Evolutionary conservation across 2,113 vertebrate genomes (phyloP).

Genomic region (Dinomys branickii): DNA sequence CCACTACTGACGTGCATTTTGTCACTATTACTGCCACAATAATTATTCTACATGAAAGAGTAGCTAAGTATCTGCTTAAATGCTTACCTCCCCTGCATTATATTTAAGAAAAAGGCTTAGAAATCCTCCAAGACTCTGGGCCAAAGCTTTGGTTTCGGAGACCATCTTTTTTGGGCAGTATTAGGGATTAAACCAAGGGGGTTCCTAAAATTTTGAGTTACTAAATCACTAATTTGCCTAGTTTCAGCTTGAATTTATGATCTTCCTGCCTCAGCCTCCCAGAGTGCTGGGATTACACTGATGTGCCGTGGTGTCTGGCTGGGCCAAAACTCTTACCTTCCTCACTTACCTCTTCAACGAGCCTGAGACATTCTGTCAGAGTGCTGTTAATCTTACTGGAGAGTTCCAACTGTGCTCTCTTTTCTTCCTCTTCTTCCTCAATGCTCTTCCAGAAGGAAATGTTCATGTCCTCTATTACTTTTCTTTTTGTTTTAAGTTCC

Average conservation of each 20-base stretch:
- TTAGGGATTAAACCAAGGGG: neutral
- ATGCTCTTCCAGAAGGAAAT: conserved; percentile 85
- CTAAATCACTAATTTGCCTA: neutral
- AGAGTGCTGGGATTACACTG: neutral
- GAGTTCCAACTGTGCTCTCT: conserved; percentile 85
- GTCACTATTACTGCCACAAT: neutral
- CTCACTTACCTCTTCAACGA: conserved; percentile 88
- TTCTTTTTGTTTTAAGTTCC: conserved; percentile 81
- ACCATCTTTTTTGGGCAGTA: neutral
- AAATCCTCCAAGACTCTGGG: neutral
- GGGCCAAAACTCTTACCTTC: neutral
- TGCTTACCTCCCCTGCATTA: neutral
- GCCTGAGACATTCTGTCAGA: conserved; percentile 89
- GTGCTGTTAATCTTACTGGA: conserved; percentile 85
- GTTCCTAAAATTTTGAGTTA: neutral
- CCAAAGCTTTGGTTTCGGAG: neutral
- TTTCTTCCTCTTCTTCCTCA: conserved; percentile 87
- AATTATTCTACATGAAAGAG: neutral
- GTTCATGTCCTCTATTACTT: conserved; percentile 71
- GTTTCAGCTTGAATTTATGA: neutral
- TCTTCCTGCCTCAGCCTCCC: neutral
- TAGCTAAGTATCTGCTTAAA: neutral
- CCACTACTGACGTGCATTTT: neutral
- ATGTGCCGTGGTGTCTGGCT: neutral
- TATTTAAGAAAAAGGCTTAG: neutral